Evolutionary conservation across 2,888 invertebrate genomes (phyloP), one percentile per base, ranked within the genome.

Genomic region (Trichogramma evanescens): DNA sequence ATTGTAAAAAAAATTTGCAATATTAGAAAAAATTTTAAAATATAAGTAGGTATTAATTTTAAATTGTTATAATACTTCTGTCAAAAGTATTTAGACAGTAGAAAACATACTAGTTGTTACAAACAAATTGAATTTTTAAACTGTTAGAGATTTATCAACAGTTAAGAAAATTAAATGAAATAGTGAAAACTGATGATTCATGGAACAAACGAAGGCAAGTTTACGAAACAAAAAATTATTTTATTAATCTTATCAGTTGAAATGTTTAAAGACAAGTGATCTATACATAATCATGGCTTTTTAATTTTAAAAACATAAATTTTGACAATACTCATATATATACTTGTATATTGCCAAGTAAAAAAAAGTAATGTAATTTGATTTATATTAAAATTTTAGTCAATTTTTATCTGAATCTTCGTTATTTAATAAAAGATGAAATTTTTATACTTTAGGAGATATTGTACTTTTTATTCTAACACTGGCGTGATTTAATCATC

Each of bases 61-160:
- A 58, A 49, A 58, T 41, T 62, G 55, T 54, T 44, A 49, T 53
- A 54, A 39, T 57, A 63, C 49, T 57, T 63, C 55, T 49, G 13
- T 2, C 54, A 10, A 61, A 61, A 61, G 57, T 61, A 61, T 43
- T 57, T 57, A 57, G 54, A 49, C 48, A 50, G 4, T 53, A 26
- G 26, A 26, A 26, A 26, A 26, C 26, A 26, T 26, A 26, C 26
- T 26, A 26, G 26, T 26, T 26, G 26, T 26, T 26, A 26, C 2
- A 26, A 26, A 26, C 26, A 26, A 26, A 26, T 26, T 26, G 26
- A 26, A 26, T 26, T 26, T 26, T 26, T 26, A 26, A 26, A 26
- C 26, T 26, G 26, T 26, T 26, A 26, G 26, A 26, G 3, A 26
- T 26, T 26, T 26, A 26, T 26, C 26, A 26, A 26, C 26, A 26